A percentile compares a stretch with the other conserved stretches of the same genome.
Conservation (phyloP, 1,140 invertebrate species). For the Lepidurus packardi region DNA sequence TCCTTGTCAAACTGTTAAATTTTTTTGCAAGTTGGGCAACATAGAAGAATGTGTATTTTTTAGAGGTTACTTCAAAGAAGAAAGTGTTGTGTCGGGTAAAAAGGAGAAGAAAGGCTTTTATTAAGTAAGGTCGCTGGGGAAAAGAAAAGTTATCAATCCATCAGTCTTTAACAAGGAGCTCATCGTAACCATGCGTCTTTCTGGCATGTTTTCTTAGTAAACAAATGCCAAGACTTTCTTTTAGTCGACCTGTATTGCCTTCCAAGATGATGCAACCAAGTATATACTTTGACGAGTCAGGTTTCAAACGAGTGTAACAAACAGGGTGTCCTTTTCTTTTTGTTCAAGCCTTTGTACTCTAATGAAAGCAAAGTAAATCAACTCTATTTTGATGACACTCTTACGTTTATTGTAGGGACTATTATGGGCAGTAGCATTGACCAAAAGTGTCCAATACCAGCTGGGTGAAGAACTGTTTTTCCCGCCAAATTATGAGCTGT, state of each 20-base stretch:
- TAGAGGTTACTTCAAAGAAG: constrained; percentile 17
- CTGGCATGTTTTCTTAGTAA: background rate
- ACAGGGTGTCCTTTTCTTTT: background rate
- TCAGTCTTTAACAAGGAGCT: background rate
- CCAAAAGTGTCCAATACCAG: constrained; percentile 32
- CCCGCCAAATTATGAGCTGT: constrained; percentile 44
- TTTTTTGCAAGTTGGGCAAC: constrained; percentile 41
- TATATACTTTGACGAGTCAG: background rate
- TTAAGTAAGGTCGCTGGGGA: background rate
- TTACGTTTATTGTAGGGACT: constrained; percentile 54
- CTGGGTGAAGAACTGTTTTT: constrained; percentile 37
- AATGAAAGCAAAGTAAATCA: background rate
- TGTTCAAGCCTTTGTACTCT: background rate
- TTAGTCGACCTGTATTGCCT: too few species aligned
- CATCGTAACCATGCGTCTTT: background rate
- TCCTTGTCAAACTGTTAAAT: background rate
- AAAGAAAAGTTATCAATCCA: background rate
- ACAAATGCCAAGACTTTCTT: background rate
- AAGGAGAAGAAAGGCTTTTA: background rate
- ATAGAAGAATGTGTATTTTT: background rate
- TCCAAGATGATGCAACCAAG: too few species aligned
- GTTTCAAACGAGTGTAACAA: background rate
- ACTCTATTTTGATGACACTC: constrained; percentile 13
- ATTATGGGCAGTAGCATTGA: constrained; percentile 64
- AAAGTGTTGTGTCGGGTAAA: background rate